Percentiles rank a stretch among this genome's conserved stretches.
phyloP scores from a whole-genome alignment of 1,140 invertebrate species.

The Diachasma alloeum region DNA sequence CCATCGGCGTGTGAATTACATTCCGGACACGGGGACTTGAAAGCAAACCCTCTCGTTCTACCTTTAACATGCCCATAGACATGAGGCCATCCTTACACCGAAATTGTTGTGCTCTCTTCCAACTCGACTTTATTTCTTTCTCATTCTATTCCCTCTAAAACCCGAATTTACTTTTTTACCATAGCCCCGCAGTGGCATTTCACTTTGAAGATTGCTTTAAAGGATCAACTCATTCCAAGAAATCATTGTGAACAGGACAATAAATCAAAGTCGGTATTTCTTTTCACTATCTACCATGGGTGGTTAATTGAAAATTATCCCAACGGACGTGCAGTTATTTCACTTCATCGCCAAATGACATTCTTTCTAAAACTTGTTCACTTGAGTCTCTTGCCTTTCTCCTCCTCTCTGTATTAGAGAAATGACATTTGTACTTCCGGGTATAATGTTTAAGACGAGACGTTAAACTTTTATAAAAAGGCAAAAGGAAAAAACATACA shows the following conservation, averaged over 20 bases:
- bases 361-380: conserved; percentile 2
- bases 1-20: conserved; percentile 58
- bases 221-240: conserved; percentile 7
- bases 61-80: conserved; percentile 43
- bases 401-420: not conserved
- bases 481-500: not conserved
- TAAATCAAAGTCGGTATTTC: conserved; percentile 16
- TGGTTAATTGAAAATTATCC: conserved; percentile 21
- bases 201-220: conserved; percentile 6
- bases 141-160: not conserved
- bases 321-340: conserved; percentile 15
- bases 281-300: conserved; percentile 13
- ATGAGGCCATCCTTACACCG: conserved; percentile 21
- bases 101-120: conserved; percentile 38
- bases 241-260: not conserved
- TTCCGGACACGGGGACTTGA: conserved; percentile 51
- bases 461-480: not conserved
- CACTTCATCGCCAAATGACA: conserved; percentile 6
- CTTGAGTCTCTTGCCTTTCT: not conserved
- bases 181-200: not conserved
- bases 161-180: conserved; percentile 15
- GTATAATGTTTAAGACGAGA: not conserved
- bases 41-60: conserved; percentile 42
- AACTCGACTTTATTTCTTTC: conserved; percentile 25
- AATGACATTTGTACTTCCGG: conserved; percentile 11